phyloP scores from a whole-genome alignment of 2,797 vertebrate genomes.

The Enteromius fasciolatus region DNA sequence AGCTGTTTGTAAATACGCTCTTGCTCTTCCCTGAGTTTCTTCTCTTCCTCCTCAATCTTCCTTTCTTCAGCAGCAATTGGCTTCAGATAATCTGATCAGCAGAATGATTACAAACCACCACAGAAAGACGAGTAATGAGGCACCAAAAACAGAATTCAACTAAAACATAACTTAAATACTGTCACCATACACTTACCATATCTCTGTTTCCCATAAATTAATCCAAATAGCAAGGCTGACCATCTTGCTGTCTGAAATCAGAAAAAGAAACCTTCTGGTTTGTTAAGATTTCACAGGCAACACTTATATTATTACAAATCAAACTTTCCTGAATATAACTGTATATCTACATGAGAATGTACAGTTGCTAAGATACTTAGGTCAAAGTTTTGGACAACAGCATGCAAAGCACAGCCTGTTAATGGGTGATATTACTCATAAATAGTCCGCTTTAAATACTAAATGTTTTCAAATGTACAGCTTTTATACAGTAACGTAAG shows the following conservation, averaged over 20 bases:
- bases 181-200: slow-evolving; percentile 78
- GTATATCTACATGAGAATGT: too few species aligned
- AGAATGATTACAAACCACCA: not conserved
- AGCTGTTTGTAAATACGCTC: slow-evolving; percentile 85
- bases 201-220: slow-evolving; percentile 89
- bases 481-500: not conserved
- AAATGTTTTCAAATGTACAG: not conserved
- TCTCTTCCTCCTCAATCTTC: slow-evolving; percentile 84
- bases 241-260: slow-evolving; percentile 86
- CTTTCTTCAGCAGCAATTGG: slow-evolving; percentile 89
- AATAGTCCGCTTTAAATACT: not conserved
- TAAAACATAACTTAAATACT: not conserved
- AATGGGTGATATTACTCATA: not conserved
- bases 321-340: not conserved
- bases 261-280: not conserved
- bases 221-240: slow-evolving; percentile 86
- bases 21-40: slow-evolving; percentile 82
- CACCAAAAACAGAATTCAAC: not conserved
- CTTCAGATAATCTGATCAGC: slow-evolving; percentile 85
- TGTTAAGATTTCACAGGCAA: not conserved
- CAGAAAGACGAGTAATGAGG: not conserved
- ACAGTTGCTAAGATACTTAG: not conserved
- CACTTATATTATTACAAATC: not conserved
- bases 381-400: not conserved
- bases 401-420: not conserved